Evolutionary conservation across 2,888 invertebrate species (phyloP), one percentile per base, ranked within the genome.

Genomic region (Tachina grossa): DNA sequence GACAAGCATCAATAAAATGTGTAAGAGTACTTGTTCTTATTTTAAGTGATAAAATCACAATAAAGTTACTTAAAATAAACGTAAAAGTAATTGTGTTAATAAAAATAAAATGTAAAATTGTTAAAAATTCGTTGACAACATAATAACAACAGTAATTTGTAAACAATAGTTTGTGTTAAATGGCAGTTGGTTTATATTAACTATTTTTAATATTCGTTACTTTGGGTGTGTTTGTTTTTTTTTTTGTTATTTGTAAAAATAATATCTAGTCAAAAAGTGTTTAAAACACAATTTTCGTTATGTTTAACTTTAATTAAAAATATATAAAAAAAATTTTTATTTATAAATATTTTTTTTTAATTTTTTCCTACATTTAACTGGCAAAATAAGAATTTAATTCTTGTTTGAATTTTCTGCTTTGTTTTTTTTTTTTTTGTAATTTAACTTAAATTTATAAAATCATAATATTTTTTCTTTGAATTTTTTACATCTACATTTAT

Each of bases 351-450:
- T 9, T 19, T 66, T 77, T 19, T 22, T 47, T 43, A 39, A 19
- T 47, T 51, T 57, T 31, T 72, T 22, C n/a, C 43, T 68, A 47
- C 31, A 63, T 16, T 61, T 39, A 71, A 47, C 45, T 71, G 82
- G 79, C 82, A 72, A 80, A 82, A 83, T 80, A 76, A 85, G 83
- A 83, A 83, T 85, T 85, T 19, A 66, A 85, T 85, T 85, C 85
- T 72, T 76, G 43, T 68, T 72, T 72, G n/a, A 72, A 66, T 83
- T 77, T 59, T 77, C 13, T 68, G 59, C 41, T 55, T 31, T 6
- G 6, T 5, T 31, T 31, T 5, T 31, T 31, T 31, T 31, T 31
- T 31, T 5, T 8, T 41, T 41, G 59, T 11, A 19, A 10, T 77
- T 74, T 11, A 74, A 57, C 81, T 81, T 61, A 84, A 43, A 11